Base-by-base conservation (phyloP, 2,888 invertebrate genomes). In the Stegana nigrithorax region DNA sequence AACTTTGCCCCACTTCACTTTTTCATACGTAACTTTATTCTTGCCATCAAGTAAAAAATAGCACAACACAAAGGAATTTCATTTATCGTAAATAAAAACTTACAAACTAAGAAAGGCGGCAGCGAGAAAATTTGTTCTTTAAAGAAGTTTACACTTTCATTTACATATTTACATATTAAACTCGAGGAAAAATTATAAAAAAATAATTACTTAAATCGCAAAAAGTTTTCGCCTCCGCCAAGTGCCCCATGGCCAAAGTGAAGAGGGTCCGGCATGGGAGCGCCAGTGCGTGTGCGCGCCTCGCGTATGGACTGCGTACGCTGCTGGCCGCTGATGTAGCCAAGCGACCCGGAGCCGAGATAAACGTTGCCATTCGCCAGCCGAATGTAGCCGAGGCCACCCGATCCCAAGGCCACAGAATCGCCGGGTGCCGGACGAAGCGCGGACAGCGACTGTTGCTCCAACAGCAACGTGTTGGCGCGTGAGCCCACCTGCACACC, bases 261-360 rank as follows among this genome's bases (percentile, higher is more conserved):
- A 56, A 84, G 61, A 3, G 84, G 74, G 70, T 82, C 83, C 7
- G 82, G 78, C 21, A 69, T 69, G 0, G 66, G n/a, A n/a, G 74
- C 66, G 6, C 80, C 83, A 2, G 81, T 74, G 1, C 84, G 83
- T 10, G 81, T 82, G 58, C 84, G 81, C 4, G 83, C 82, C 32
- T 84, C 78, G 59, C 71, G 63, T 1, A 83, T 67, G 2, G 78
- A 80, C 19, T 78, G 76, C 3, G 67, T 70, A 4, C 79, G 78
- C 65, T 85, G 82, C 59, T 83, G 78, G 2, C 77, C 80, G 63
- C 84, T 85, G 4, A 84, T 80, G 60, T 85, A 86, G 21, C 85
- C 86, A 55, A 86, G 63, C 1, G 86, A 85, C 2, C 86, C 86
- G 1, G 86, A 86, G 10, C 86, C 86, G 44, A 86, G 64, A 39